Evolutionary conservation across 2,888 invertebrate genomes (phyloP).

Genomic region (Sarcophaga variegata): DNA sequence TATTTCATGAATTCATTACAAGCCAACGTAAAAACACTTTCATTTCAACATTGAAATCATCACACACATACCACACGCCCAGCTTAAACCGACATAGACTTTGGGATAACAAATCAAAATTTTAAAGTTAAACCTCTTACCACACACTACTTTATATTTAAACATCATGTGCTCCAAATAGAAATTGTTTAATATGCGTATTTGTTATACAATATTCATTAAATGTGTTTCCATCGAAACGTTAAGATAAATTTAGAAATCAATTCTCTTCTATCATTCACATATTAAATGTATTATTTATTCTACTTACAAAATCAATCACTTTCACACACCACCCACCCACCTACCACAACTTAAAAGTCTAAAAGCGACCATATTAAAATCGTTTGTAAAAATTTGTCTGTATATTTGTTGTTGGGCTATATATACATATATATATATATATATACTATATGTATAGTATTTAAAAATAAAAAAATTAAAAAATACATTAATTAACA

Average conservation of each 20-base stretch:
- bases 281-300: constrained; percentile 38
- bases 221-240: constrained; percentile 49
- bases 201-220: constrained; percentile 21
- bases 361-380: constrained; percentile 24
- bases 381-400: constrained; percentile 57
- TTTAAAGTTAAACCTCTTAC: background rate
- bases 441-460: too few relatives aligned
- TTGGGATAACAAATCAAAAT: constrained; percentile 17
- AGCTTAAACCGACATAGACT: constrained; percentile 30
- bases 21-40: background rate
- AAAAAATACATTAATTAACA: constrained; percentile 49
- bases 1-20: background rate
- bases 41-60: constrained; percentile 15
- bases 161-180: constrained; percentile 16
- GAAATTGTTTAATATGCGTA: background rate
- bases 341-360: constrained; percentile 29
- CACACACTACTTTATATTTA: constrained; percentile 17
- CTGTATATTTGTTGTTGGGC: constrained; percentile 63
- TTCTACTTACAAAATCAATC: background rate
- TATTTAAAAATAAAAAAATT: constrained; percentile 13
- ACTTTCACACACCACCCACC: constrained; percentile 21
- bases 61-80: background rate
- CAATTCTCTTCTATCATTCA: constrained; percentile 39
- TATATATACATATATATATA: background rate
- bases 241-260: background rate